These are phyloP conservation scores for Sebastes hubbsi DNA, from an alignment of 2,797 vertebrate genomes.

Conservation along the genomic window DNA sequence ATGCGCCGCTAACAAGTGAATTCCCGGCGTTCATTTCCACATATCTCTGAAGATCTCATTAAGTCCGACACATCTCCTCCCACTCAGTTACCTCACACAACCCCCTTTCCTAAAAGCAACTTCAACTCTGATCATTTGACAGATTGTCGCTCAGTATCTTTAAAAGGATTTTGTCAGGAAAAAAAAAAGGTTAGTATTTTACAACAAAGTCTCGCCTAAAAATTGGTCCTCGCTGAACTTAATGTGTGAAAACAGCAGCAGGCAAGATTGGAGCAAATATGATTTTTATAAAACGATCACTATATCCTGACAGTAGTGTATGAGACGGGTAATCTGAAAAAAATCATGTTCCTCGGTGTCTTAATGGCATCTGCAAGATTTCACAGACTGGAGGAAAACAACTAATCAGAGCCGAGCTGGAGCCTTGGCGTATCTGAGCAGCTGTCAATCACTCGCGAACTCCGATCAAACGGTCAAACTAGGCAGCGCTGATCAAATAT, in stretches of 20 bases:
- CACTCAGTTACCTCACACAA: conserved; percentile 30
- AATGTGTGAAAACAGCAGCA: background rate
- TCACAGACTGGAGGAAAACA: too few species aligned
- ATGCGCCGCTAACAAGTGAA: conserved; percentile 36
- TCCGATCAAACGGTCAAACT: too few species aligned
- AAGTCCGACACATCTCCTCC: conserved; percentile 39
- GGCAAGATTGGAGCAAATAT: too few species aligned
- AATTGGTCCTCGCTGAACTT: background rate
- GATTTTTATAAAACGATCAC: too few species aligned
- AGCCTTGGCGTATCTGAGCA: too few species aligned
- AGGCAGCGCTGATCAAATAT: too few species aligned
- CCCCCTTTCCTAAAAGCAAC: conserved; percentile 4
- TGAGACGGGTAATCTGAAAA: too few species aligned
- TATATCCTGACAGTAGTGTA: too few species aligned
- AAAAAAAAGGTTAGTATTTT: background rate
- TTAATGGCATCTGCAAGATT: too few species aligned
- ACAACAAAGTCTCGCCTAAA: background rate
- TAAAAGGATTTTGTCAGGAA: conserved; percentile 2
- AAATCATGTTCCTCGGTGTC: too few species aligned
- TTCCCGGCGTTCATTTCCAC: conserved; percentile 27
- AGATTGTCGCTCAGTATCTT: background rate
- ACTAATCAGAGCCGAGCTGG: too few species aligned
- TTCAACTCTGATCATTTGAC: background rate
- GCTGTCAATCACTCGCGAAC: too few species aligned
- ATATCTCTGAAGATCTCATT: conserved; percentile 65